A percentile compares a stretch with the other conserved stretches of the same genome.
These are phyloP conservation scores for Lepidurus couesii DNA, from an alignment of 1,140 invertebrate genomes.

Conservation along the genomic window DNA sequence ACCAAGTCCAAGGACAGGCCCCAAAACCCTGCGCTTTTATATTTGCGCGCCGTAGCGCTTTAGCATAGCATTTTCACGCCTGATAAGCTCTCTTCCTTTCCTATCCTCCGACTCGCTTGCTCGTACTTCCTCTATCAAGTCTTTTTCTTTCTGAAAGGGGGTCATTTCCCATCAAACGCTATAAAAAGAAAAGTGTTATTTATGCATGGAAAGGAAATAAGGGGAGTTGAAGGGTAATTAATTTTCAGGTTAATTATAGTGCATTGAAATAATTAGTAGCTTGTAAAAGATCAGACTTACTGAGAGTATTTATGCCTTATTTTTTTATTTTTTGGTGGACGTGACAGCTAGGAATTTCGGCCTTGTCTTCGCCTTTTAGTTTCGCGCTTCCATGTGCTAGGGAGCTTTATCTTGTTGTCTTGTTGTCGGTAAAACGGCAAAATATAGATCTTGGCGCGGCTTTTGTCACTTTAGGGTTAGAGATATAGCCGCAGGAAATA, in stretches of 20 bases:
- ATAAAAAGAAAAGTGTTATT: background rate
- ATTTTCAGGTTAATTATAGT: background rate
- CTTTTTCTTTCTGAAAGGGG: background rate
- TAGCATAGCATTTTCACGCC: constrained; percentile 3
- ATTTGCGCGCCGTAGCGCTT: constrained; percentile 12
- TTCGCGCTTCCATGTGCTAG: background rate
- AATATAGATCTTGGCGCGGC: constrained; percentile 21
- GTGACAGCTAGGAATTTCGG: background rate
- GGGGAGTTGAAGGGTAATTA: background rate
- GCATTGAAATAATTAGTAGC: background rate
- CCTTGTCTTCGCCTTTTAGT: background rate
- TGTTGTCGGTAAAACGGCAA: background rate
- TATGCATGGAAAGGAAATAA: background rate
- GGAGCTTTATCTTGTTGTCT: background rate
- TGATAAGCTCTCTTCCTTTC: constrained; percentile 13
- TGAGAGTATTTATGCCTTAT: background rate
- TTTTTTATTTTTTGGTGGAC: background rate
- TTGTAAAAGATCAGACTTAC: background rate
- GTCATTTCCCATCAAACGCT: no score
- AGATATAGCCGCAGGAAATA: background rate
- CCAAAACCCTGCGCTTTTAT: constrained; percentile 14
- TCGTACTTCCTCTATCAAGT: constrained; percentile 2
- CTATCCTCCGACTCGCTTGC: background rate
- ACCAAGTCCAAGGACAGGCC: background rate
- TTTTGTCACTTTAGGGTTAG: background rate